Evolutionary conservation across 1,140 invertebrate species (phyloP).

Genomic region (Goniozus legneri): DNA sequence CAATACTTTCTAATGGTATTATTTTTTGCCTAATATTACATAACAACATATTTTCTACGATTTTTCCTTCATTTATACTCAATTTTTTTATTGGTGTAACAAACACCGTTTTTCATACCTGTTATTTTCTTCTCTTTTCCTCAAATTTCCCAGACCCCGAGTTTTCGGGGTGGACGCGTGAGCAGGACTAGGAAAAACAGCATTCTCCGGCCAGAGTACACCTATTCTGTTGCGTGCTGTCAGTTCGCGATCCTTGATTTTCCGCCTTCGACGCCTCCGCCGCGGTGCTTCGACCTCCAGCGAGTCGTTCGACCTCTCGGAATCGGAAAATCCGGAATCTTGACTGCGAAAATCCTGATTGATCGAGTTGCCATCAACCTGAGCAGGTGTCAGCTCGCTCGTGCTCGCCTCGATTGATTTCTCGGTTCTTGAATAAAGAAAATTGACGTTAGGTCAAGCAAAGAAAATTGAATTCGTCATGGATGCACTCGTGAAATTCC

Average conservation of each 20-base stretch:
- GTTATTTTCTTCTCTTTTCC: too few relatives aligned
- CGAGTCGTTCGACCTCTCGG: constrained; percentile 39
- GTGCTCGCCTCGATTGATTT: background rate
- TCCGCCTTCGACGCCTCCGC: constrained; percentile 15
- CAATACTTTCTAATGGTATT: too few relatives aligned
- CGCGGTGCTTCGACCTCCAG: constrained; percentile 21
- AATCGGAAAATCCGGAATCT: constrained; percentile 57
- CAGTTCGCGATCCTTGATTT: constrained; percentile 6
- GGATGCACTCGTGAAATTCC: too few relatives aligned
- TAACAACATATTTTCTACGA: too few relatives aligned
- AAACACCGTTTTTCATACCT: too few relatives aligned
- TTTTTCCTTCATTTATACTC: too few relatives aligned
- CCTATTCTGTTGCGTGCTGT: constrained; percentile 10
- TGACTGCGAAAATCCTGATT: constrained; percentile 50
- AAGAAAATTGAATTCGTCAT: too few relatives aligned
- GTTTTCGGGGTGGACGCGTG: constrained; percentile 44
- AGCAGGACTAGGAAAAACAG: constrained; percentile 22
- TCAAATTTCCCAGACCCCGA: too few relatives aligned
- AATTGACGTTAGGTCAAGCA: too few relatives aligned
- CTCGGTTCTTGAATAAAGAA: background rate
- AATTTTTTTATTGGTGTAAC: too few relatives aligned
- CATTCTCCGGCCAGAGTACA: constrained; percentile 23
- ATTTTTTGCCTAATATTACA: too few relatives aligned
- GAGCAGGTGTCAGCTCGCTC: too few relatives aligned
- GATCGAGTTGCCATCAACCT: constrained; percentile 29